Evolutionary conservation across 2,797 vertebrate species (phyloP).

Genomic region (Chaenodraco wilsoni): DNA sequence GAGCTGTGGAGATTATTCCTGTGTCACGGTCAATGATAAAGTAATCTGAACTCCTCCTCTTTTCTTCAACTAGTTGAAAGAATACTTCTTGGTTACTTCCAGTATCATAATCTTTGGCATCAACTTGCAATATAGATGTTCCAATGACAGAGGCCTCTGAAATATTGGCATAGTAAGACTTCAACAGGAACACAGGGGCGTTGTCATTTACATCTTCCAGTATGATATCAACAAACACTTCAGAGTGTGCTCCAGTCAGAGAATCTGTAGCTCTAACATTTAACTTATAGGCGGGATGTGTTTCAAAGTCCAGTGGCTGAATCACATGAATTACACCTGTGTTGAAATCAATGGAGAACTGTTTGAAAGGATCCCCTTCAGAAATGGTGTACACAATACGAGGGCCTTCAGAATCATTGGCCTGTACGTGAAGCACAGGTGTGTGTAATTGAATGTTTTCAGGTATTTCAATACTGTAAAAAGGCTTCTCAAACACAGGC

Average conservation of each 20-base stretch:
- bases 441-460: constrained; percentile 92
- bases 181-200: constrained; percentile 87
- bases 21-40: constrained; percentile 91
- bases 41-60: constrained; percentile 84
- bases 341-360: constrained; percentile 96
- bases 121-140: constrained; percentile 88
- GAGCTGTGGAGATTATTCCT: constrained; percentile 88
- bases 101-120: constrained; percentile 90
- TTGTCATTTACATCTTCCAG: constrained; percentile 97
- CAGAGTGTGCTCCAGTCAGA: constrained; percentile 90
- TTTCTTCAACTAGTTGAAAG: constrained; percentile 90
- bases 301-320: constrained; percentile 93
- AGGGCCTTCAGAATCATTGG: constrained; percentile 94
- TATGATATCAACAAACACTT: constrained; percentile 95
- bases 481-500: constrained; percentile 96
- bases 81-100: constrained; percentile 90
- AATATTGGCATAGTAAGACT: constrained; percentile 85
- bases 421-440: constrained; percentile 93
- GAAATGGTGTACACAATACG: constrained; percentile 95
- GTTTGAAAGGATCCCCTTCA: constrained; percentile 94
- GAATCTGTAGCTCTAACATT: constrained; percentile 94
- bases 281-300: constrained; percentile 95
- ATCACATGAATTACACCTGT: constrained; percentile 93
- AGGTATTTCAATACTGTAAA: constrained; percentile 95
- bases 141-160: constrained; percentile 94